Base-by-base conservation (phyloP, 2,888 invertebrate species). In the Microctonus hyperodae region DNA sequence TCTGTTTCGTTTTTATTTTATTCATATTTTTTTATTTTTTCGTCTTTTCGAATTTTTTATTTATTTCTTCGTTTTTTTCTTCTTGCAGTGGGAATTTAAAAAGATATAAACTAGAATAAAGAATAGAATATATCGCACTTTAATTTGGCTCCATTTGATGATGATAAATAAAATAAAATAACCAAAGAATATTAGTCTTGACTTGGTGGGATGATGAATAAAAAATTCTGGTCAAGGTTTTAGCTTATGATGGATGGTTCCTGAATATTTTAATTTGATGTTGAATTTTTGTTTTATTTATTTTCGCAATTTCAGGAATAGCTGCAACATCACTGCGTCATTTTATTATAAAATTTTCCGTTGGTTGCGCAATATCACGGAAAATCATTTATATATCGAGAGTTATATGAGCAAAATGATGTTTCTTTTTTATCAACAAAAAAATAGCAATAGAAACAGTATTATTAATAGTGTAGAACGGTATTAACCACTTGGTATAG, bases 151-250 rank as follows among this genome's bases (percentile, higher is more conserved):
- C n/a, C n/a, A n/a, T n/a, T n/a, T n/a, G n/a, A n/a, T n/a, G n/a
- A n/a, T n/a, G n/a, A n/a, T n/a, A n/a, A n/a, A 5, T 16, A 16
- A 20, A 44, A 44, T 44, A 20, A 6, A 44, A 16, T 16, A 1
- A 16, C 16, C 7, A n/a, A 44, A 16, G 16, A 16, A 16, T 1
- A 44, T 44, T 20, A 20, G 7, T 44, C 44, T 6, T 44, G 44
- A 44, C 44, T 44, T 44, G n/a, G n/a, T 44, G 44, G 1, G 16
- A 6, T n/a, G 1, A 16, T 44, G 16, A 44, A 44, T 44, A 44
- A 44, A 44, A 20, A 44, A 44, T 44, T 44, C 44, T 44, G 44
- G 44, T 44, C 44, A n/a, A 44, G 44, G 44, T 16, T 44, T n/a
- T 16, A 44, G 7, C 16, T n/a, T 16, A 44, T n/a, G 16, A 44